Evolutionary conservation across 2,797 vertebrate genomes (phyloP), one percentile per base, ranked within the genome.

Genomic region (Anabas testudineus): DNA sequence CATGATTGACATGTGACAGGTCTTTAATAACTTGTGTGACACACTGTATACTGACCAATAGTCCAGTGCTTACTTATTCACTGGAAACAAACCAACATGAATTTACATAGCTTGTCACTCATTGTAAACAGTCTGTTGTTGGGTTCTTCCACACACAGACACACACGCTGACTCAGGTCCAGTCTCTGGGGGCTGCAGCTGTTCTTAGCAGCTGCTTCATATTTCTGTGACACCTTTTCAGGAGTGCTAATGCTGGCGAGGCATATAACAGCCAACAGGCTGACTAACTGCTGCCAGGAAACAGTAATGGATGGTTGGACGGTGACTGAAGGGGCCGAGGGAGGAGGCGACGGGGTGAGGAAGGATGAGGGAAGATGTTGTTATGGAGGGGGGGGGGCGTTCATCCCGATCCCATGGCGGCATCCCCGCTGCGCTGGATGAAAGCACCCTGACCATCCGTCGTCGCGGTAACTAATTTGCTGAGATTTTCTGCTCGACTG

Each of bases 401-500:
- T 84, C 80, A 77, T 80, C 76, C 81, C n/a, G 34, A 80, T 88
- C 84, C 86, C 86, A 82, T 84, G 87, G 83, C 78, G 68, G 83
- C 84, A 80, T 78, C 86, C 92, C 84, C 59, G 83, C 88, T 45
- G 76, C 1, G 49, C 77, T 89, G 90, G 91, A 92, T 94, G 93
- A 94, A 95, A 95, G 92, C 92, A 91, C 92, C 90, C 87, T 81
- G 88, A 94, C 92, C 91, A 86, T 93, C 89, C 90, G 84, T 90
- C 45, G 58, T 94, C 92, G 84, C 92, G 64, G 90, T 91, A 94
- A 94, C 91, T 94, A 94, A 93, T 95, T 96, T 95, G 90, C 86
- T 81, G 88, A 92, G 92, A 94, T 95, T 95, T 96, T 96, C 94
- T 90, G 92, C 93, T 94, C 77, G 87, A 89, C 82, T 90, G 89